Evolutionary conservation across 92 coral and sea anemone genomes (phyloP), one percentile per base, ranked within the genome.

Genomic region (Isaurus tuberculatus): DNA sequence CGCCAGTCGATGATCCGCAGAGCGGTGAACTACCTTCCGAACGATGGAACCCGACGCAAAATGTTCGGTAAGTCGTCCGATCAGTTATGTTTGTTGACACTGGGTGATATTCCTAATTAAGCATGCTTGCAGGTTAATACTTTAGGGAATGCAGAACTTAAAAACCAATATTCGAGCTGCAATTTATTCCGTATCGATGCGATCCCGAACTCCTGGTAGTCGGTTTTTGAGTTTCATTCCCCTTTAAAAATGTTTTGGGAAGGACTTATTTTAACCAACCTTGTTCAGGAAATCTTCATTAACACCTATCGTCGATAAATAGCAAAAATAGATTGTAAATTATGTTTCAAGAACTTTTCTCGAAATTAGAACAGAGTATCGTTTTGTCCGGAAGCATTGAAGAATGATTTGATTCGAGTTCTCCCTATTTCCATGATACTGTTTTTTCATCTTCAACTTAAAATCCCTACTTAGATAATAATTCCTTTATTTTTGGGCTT

Each of bases 31-130:
- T 96, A 42, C 99, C 99, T 22, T 96, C 99, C 8, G 99, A 96
- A 87, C 91, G 99, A 65, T 96, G 99, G 99, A 96, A 96, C 81
- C 99, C 99, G 0, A 96, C 99, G n/a, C 99, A 96, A 37, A 96
- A 90, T 66, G 99, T 96, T 79, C 91, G 99, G 99, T 96, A 83
- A 83, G 89, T 90, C 36, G 3, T 31, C 27, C 34, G 4, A 8
- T 63, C 27, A 9, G 4, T 26, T 26, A 63, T 11, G 16, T 46
- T 57, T 57, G 2, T 57, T 19, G 8, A 19, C 11, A 57, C 9
- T 57, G 26, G 6, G 4, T 9, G 32, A 8, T 25, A 26, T 25
- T 26, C 26, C 27, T 63, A 25, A 63, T 63, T 26, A 63, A 63
- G 69, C 34, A 63, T 6, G 16, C 63, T 19, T n/a, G 27, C 34